phyloP scores from a whole-genome alignment of 2,888 invertebrate species.

The Pinctada fucata region DNA sequence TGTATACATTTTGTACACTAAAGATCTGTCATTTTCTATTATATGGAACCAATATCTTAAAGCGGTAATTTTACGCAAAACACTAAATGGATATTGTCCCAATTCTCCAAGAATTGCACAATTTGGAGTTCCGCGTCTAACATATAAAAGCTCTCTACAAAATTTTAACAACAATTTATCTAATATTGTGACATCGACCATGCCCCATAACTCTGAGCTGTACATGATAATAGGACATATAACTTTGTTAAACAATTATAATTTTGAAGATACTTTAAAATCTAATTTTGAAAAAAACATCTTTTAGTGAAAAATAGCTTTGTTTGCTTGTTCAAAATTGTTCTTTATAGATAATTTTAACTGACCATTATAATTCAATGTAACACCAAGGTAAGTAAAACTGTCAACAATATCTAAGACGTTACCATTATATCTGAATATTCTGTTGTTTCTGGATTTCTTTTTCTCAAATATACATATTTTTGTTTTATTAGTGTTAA shows the following conservation, averaged over 20 bases:
- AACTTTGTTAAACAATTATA: not conserved
- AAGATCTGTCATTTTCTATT: not conserved
- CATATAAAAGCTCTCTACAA: not conserved
- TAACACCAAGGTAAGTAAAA: conserved; percentile 28
- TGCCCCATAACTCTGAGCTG: not conserved
- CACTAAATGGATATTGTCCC: conserved; percentile 3
- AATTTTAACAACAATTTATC: not conserved
- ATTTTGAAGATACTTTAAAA: not conserved
- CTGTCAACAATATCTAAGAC: conserved; percentile 1
- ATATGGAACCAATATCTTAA: not conserved
- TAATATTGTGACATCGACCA: not conserved
- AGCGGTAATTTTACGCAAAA: not conserved
- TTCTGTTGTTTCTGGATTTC: not conserved
- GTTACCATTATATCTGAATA: not conserved
- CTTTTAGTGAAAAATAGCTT: conserved; percentile 13
- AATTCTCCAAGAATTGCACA: not conserved
- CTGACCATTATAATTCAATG: conserved; percentile 15
- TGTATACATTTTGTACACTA: too few relatives aligned
- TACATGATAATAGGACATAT: not conserved
- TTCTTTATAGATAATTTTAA: conserved; percentile 11
- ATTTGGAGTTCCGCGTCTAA: not conserved
- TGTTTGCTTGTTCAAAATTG: conserved; percentile 8
- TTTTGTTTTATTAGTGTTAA: conserved; percentile 8
- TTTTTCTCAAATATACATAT: conserved; percentile 4
- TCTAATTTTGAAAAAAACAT: not conserved